Percentiles rank a stretch among this genome's conserved stretches.
phyloP scores from a whole-genome alignment of 2,888 invertebrate species.

The Phytoseiulus persimilis region DNA sequence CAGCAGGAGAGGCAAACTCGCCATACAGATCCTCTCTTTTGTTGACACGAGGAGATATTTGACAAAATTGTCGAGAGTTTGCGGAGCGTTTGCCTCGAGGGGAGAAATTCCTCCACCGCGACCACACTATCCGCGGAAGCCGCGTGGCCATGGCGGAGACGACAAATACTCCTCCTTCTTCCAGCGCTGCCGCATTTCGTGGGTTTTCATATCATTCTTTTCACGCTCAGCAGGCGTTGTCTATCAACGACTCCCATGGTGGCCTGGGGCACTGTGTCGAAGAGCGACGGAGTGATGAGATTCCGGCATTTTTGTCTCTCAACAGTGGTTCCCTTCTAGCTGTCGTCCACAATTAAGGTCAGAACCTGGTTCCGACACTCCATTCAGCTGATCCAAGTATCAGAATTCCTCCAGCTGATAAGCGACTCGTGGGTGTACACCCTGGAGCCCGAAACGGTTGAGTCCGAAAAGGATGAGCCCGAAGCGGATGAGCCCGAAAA shows the following conservation, averaged over 20 bases:
- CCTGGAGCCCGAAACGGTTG: too few species aligned
- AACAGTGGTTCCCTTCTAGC: too few species aligned
- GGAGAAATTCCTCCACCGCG: not conserved
- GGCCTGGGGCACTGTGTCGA: not conserved
- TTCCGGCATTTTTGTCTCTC: too few species aligned
- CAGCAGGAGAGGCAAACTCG: not conserved
- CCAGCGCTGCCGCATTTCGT: not conserved
- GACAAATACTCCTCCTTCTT: not conserved
- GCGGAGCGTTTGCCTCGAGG: not conserved
- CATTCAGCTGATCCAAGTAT: too few species aligned
- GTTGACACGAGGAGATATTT: slow-evolving; percentile 5
- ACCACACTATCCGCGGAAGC: not conserved
- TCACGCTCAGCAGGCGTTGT: not conserved
- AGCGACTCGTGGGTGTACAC: too few species aligned
- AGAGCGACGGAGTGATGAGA: not conserved
- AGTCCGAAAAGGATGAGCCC: too few species aligned
- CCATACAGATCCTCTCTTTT: slow-evolving; percentile 5
- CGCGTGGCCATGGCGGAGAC: not conserved
- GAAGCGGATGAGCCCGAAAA: too few species aligned
- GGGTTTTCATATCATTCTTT: not conserved
- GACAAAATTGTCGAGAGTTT: slow-evolving; percentile 5
- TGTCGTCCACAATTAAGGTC: too few species aligned
- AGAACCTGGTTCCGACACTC: too few species aligned
- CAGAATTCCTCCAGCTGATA: too few species aligned
- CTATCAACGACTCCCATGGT: not conserved